Base-by-base conservation (phyloP, 2,888 invertebrate species). In the Drosophila barbarae region DNA sequence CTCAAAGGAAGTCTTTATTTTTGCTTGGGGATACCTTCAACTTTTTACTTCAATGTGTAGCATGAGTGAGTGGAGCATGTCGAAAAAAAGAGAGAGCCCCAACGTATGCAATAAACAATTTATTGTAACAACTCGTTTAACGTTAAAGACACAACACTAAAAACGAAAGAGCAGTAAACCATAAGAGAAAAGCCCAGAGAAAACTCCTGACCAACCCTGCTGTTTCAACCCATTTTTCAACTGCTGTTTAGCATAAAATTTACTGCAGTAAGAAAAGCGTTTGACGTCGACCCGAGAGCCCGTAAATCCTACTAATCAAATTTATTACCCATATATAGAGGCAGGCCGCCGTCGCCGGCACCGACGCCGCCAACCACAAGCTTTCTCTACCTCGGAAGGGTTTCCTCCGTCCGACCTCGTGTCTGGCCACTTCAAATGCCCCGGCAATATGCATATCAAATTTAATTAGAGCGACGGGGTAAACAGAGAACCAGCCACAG, bases 281-380 rank as follows among this genome's bases (percentile, higher is more conserved):
- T 84, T 82, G 83, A 72, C 83, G 80, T 30, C 60, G 47, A 49
- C 71, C 74, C 68, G 59, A 47, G 46, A 47, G 76, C 71, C 75
- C 78, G 81, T 85, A 83, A 82, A 85, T 82, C 77, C 76, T 66
- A 71, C 85, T 82, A 82, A 85, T 82, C 85, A 82, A 85, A 82
- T 82, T 82, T 82, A 82, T 82, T 85, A 76, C 81, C 71, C 61
- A 55, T 61, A 59, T 56, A 73, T 46, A 46, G 63, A 72, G 54
- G 60, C 58, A 38, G 55, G 38, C 39, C 42, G 39, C 15, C 41
- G 15, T 18, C 38, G 1, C 26, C 30, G 35, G n/a, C n/a, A n/a
- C 35, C 32, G 10, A 1, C 13, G 41, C 23, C 35, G 18, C 7
- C 66, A 54, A 69, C 78, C 76, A 38, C 68, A 68, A 69, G 53